Evolutionary conservation across 2,888 invertebrate genomes (phyloP).

Genomic region (Endotricha flammealis): DNA sequence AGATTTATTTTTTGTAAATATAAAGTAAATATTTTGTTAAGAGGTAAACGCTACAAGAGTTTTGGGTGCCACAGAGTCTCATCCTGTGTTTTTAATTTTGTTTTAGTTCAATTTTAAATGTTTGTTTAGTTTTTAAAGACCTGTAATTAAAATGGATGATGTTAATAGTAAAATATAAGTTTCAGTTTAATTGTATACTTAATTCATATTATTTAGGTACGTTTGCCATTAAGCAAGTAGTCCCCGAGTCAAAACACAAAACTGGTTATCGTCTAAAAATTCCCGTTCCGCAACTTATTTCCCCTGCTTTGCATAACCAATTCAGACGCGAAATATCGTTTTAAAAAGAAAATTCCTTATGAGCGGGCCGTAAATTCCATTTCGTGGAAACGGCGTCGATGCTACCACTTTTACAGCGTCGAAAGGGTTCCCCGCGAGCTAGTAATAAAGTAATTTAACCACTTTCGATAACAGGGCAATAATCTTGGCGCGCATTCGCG

Average conservation of each 20-base stretch:
- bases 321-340: conserved; percentile 46
- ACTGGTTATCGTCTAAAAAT: conserved; percentile 7
- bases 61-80: too few species aligned
- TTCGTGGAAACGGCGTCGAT: conserved; percentile 51
- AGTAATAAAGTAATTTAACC: conserved; percentile 74
- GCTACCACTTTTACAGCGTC: conserved; percentile 40
- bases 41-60: too few species aligned
- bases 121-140: too few species aligned
- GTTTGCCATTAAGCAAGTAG: too few species aligned
- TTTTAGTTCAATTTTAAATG: too few species aligned
- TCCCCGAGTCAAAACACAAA: conserved; percentile 13
- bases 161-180: too few species aligned
- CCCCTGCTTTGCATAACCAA: conserved; percentile 37
- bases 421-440: conserved; percentile 53
- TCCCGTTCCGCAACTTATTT: conserved; percentile 9
- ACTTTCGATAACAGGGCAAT: conserved; percentile 68
- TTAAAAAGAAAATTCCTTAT: conserved; percentile 53
- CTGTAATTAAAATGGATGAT: too few species aligned
- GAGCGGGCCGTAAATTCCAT: conserved; percentile 52
- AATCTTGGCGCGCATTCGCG: conserved; percentile 38
- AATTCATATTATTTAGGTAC: too few species aligned
- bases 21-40: too few species aligned
- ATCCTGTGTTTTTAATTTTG: too few species aligned
- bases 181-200: too few species aligned
- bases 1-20: too few species aligned